phyloP scores from a whole-genome alignment of 2,797 vertebrate genomes.

The Glossophaga mutica region DNA sequence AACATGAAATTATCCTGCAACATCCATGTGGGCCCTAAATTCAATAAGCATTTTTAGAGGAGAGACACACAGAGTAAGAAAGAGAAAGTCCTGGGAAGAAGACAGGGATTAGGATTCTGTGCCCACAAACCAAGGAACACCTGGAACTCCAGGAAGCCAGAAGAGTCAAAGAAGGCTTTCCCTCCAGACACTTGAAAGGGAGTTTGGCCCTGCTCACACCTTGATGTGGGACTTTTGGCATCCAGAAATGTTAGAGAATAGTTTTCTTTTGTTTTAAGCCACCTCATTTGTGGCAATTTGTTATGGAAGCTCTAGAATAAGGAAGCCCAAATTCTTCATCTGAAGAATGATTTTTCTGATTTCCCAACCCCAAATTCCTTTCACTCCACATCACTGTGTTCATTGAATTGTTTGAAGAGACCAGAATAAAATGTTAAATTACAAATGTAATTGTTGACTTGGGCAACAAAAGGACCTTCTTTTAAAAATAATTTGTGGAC shows the following conservation, averaged over 20 bases:
- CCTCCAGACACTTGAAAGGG: not conserved
- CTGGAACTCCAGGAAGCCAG: too few relatives aligned
- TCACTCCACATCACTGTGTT: rapidly evolving
- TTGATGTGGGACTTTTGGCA: not conserved
- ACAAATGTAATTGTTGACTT: not conserved
- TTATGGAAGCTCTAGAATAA: not conserved
- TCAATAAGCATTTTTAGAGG: not conserved
- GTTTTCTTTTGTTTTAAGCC: not conserved
- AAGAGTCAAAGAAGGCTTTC: not conserved
- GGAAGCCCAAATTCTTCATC: not conserved
- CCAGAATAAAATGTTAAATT: not conserved
- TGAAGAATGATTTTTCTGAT: not conserved
- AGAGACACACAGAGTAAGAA: not conserved
- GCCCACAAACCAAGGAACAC: not conserved
- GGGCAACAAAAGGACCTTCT: not conserved
- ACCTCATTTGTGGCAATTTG: not conserved
- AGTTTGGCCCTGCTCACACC: not conserved
- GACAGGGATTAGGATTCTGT: too few relatives aligned
- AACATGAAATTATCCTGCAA: not conserved
- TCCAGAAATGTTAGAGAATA: not conserved
- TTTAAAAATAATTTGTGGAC: not conserved
- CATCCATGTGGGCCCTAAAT: not conserved
- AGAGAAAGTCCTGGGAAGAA: not conserved
- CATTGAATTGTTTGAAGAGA: not conserved
- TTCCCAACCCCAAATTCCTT: not conserved